These are phyloP conservation scores for Riparia riparia DNA, from an alignment of 2,113 vertebrate species.

Conservation along the genomic window DNA sequence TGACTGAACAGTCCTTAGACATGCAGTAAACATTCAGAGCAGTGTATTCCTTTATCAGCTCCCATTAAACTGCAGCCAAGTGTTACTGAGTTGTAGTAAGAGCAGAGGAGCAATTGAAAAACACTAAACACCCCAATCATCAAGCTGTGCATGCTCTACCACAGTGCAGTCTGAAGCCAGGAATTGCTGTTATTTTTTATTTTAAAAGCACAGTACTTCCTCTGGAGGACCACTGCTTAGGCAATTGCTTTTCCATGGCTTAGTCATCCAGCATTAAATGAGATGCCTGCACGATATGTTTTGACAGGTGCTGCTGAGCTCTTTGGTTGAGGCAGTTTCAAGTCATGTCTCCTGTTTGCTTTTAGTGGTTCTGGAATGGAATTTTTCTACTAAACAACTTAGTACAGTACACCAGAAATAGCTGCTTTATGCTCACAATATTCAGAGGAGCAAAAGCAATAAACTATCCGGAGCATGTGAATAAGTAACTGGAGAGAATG, in stretches of 20 bases:
- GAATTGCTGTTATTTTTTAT: not conserved
- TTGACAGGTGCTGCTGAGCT: constrained; percentile 56
- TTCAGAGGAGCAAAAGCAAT: not conserved
- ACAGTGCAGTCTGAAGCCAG: not conserved
- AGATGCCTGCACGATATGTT: constrained; percentile 24
- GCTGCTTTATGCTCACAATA: not conserved
- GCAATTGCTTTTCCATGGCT: constrained; percentile 34
- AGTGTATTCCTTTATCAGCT: not conserved
- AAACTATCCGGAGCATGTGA: not conserved
- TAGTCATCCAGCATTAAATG: constrained; percentile 30
- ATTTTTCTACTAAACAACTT: constrained; percentile 7
- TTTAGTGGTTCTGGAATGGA: constrained; percentile 19
- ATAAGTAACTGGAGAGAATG: not conserved
- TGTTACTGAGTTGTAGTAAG: not conserved
- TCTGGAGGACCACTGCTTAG: not conserved
- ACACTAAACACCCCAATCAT: not conserved
- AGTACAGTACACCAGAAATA: not conserved
- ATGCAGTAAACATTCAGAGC: not conserved
- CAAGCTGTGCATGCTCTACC: not conserved
- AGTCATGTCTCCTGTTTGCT: constrained; percentile 36
- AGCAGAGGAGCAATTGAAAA: not conserved
- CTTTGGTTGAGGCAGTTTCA: constrained; percentile 40
- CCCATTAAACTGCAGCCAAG: not conserved
- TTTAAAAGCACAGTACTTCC: not conserved
- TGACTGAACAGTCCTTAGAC: not conserved